Percentiles rank a stretch among this genome's conserved stretches.
Conservation (phyloP, 2,888 invertebrate genomes). For the Amitus sp. region DNA sequence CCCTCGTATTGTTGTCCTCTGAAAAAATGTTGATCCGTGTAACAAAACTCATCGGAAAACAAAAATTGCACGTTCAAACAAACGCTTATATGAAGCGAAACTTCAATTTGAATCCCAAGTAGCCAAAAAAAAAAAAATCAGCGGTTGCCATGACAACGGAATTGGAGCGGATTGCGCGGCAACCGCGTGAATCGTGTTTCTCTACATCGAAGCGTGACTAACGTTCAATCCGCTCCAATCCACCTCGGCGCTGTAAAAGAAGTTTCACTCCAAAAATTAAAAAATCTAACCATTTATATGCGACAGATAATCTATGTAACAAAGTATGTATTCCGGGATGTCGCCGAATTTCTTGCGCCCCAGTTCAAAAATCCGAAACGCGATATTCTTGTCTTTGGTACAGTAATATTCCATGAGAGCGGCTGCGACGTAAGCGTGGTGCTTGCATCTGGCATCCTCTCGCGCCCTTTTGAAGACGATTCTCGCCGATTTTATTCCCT, state of each 20-base stretch:
- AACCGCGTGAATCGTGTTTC: too few species aligned
- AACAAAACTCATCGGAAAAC: constrained; percentile 12
- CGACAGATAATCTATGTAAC: constrained; percentile 96
- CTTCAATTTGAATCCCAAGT: too few species aligned
- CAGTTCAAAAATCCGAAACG: constrained; percentile 95
- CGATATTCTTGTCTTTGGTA: constrained; percentile 96
- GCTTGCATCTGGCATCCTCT: constrained; percentile 83
- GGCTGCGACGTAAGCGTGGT: constrained; percentile 96
- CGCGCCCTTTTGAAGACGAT: constrained; percentile 94
- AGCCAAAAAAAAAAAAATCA: too few species aligned
- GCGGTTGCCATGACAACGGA: too few species aligned
- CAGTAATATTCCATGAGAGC: constrained; percentile 99
- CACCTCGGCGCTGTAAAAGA: too few species aligned
- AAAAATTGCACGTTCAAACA: constrained; percentile 4
- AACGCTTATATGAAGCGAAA: constrained; percentile 2
- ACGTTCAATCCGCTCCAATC: too few species aligned
- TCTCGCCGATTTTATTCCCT: constrained; percentile 97
- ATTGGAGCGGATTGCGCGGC: too few species aligned
- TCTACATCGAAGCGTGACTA: too few species aligned
- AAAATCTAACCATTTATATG: constrained; percentile 86
- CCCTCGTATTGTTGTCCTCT: constrained; percentile 99
- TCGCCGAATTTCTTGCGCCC: constrained; percentile 97
- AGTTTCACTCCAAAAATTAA: too few species aligned
- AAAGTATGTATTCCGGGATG: constrained; percentile 93
- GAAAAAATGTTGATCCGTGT: too few species aligned